phyloP scores from a whole-genome alignment of 2,113 vertebrate genomes.

The Rattus rattus region DNA sequence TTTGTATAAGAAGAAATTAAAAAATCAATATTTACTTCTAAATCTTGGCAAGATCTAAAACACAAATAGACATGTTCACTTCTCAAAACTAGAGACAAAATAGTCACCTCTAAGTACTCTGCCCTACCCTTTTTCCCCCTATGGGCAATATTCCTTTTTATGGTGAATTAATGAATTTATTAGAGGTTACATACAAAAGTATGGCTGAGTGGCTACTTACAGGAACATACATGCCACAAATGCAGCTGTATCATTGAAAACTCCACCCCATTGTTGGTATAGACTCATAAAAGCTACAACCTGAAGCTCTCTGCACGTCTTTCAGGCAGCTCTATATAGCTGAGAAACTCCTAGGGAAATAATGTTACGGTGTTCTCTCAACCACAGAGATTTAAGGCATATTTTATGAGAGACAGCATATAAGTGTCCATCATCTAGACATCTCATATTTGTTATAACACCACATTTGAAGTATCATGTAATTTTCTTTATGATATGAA shows the following conservation, averaged over 20 bases:
- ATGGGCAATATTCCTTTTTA: conserved; percentile 23
- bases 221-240: not conserved
- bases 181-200: not conserved
- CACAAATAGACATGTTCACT: not conserved
- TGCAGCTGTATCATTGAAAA: not conserved
- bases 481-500: conserved; percentile 22
- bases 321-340: not conserved
- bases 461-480: not conserved
- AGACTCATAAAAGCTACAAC: not conserved
- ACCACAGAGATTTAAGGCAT: not conserved
- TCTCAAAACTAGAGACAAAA: conserved; percentile 37
- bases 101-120: conserved; percentile 12
- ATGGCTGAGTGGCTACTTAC: not conserved
- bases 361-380: not conserved
- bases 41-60: conserved; percentile 18
- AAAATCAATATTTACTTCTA: conserved; percentile 49
- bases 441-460: not conserved
- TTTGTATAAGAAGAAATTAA: conserved; percentile 1
- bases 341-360: not conserved
- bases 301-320: not conserved
- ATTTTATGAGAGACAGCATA: not conserved
- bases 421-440: not conserved
- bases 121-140: not conserved
- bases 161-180: not conserved
- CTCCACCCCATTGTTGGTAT: not conserved